Evolutionary conservation across 1,140 invertebrate species (phyloP), one percentile per base, ranked within the genome.

Genomic region (Drosophila triauraria): DNA sequence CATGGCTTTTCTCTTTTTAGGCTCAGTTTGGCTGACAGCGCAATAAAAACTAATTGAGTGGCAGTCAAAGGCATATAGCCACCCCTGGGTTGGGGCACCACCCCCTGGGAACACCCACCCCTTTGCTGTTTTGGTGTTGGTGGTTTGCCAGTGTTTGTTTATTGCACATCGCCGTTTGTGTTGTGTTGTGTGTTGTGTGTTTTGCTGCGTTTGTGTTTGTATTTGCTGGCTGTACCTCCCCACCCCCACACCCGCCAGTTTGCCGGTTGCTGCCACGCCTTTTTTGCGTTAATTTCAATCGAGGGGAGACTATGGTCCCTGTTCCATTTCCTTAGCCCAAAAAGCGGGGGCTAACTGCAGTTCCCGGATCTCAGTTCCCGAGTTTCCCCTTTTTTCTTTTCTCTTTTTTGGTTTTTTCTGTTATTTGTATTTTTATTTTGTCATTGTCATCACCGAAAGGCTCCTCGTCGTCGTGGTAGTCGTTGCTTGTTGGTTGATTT

Each of bases 21-120:
- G 40, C 54, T 38, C 56, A 78, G 59, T 58, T 67, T 87, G 76
- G 80, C 67, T 87, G 84, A 85, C 82, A 90, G 78, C 69, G 85
- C 78, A 90, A 90, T 90, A 90, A 88, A 88, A 88, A 88, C 80
- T 84, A 91, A 90, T 82, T 90, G 85, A 90, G 74, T 79, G 70
- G 78, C 78, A 85, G 81, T 78, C 76, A 67, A 75, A 62, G 70
- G 62, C 59, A 48, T 44, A 40, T 38, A 61, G 51, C 8, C 17
- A 20, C 30, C 23, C 32, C 32, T 8, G 32, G 32, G 7, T 3
- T 32, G 32, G 32, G 32, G 9, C 44, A 38, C 47, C 59, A 54
- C 42, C 10, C n/a, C 25, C 35, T 30, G 17, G 20, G 9, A 4
- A 4, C 23, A 25, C 23, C 35, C 40, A 44, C 57, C 67, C 20